Evolutionary conservation across 2,113 vertebrate genomes (phyloP).

Genomic region (Cephalopterus ornatus): DNA sequence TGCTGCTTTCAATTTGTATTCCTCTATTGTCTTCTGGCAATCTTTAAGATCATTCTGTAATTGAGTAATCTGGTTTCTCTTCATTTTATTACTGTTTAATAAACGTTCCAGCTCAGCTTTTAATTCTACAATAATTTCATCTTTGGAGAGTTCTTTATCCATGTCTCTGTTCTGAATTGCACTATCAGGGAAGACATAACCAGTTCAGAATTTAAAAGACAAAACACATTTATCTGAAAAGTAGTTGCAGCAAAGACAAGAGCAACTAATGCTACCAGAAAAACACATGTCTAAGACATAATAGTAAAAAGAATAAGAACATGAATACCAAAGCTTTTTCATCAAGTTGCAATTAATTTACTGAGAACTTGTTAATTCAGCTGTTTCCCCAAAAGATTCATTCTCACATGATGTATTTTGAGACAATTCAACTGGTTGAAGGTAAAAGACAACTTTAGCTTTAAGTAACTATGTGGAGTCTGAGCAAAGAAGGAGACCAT

Average conservation of each 20-base stretch:
- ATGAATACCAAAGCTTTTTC: neutral
- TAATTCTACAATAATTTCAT: slow-evolving; percentile 80
- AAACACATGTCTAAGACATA: neutral
- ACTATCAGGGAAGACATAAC: slow-evolving; percentile 40
- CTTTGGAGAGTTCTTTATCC: slow-evolving; percentile 77
- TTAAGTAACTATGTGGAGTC: neutral
- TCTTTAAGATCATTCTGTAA: slow-evolving; percentile 83
- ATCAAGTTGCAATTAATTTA: neutral
- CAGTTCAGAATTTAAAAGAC: neutral
- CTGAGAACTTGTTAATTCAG: neutral
- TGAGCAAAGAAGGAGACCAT: neutral
- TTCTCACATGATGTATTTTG: neutral
- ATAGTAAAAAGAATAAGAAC: neutral
- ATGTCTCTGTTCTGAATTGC: slow-evolving; percentile 30
- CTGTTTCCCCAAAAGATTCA: neutral
- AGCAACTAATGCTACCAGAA: neutral
- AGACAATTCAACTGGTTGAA: neutral
- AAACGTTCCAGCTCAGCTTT: slow-evolving; percentile 85
- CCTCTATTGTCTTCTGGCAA: slow-evolving; percentile 65
- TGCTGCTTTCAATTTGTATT: slow-evolving; percentile 74
- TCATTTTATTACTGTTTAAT: slow-evolving; percentile 83
- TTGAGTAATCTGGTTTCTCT: slow-evolving; percentile 82
- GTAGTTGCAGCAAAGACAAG: neutral
- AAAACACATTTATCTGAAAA: neutral
- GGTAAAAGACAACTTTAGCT: neutral